A percentile compares a stretch with the other conserved stretches of the same genome.
phyloP scores from a whole-genome alignment of 35 echinoderm and acorn worm species.

The Stichopus chloronotus region DNA sequence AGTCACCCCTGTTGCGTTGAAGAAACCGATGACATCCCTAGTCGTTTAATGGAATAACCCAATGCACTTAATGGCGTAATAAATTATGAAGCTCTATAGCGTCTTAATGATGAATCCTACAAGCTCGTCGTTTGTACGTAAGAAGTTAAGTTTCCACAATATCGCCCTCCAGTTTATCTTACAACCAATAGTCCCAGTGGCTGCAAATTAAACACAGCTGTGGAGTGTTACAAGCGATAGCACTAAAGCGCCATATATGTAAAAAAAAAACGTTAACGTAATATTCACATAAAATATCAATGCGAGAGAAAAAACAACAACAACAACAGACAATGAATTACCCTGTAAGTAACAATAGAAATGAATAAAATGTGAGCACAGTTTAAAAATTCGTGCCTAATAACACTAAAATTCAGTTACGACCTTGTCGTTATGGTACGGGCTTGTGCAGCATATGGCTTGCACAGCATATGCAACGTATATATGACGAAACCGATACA shows the following conservation, averaged over 20 bases:
- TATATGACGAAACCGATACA: too few species aligned
- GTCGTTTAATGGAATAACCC: conserved; percentile 10
- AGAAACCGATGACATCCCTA: neutral
- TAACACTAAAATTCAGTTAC: too few species aligned
- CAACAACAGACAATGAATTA: neutral
- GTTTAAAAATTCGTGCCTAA: too few species aligned
- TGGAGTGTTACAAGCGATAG: neutral
- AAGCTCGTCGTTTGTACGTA: neutral
- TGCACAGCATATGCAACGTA: too few species aligned
- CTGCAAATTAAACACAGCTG: neutral
- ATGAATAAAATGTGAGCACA: too few species aligned
- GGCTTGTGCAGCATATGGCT: too few species aligned
- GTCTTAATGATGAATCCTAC: neutral
- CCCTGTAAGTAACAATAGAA: too few species aligned
- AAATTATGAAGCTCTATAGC: conserved; percentile 31
- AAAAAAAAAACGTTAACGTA: neutral
- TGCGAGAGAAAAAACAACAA: neutral
- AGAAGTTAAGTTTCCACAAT: conserved; percentile 13
- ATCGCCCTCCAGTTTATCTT: conserved; percentile 28
- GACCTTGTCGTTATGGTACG: too few species aligned
- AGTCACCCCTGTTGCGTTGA: conserved; percentile 14
- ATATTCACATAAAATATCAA: neutral
- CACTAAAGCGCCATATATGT: neutral
- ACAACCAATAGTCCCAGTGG: neutral
- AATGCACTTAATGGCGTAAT: conserved; percentile 31